phyloP scores from a whole-genome alignment of 1,140 invertebrate species.

The Macrostomum lignano region DNA sequence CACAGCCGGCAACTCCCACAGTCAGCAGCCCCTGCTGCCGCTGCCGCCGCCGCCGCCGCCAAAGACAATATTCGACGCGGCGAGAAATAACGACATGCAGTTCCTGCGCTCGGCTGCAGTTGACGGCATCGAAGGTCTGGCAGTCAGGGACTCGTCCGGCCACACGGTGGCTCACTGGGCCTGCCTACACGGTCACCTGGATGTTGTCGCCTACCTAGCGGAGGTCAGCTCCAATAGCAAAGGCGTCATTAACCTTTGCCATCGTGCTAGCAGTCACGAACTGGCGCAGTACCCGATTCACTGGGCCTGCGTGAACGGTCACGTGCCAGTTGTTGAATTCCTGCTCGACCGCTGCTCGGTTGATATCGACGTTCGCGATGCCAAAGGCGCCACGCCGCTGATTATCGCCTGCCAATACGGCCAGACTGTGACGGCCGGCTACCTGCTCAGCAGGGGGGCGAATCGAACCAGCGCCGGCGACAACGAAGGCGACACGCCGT shows the following conservation, averaged over 20 bases:
- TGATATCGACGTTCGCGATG: conserved; percentile 54
- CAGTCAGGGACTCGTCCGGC: no score
- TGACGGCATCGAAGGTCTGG: no score
- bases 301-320: conserved; percentile 58
- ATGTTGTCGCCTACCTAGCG: no score
- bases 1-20: no score
- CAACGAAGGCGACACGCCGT: conserved; percentile 60
- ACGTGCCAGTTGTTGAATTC: conserved; percentile 33
- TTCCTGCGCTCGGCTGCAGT: no score
- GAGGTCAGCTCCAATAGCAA: no score
- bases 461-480: conserved; percentile 51
- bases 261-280: conserved; percentile 53
- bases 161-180: no score
- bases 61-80: no score
- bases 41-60: no score
- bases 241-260: conserved; percentile 46
- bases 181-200: no score
- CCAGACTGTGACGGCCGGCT: conserved; percentile 53
- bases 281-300: conserved; percentile 60
- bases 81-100: no score
- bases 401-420: conserved; percentile 75
- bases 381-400: conserved; percentile 57
- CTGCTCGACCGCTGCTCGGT: conserved; percentile 41
- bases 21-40: no score
- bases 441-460: conserved; percentile 55